Evolutionary conservation across 2,888 invertebrate species (phyloP), one percentile per base, ranked within the genome.

Genomic region (Cordilura impudica): DNA sequence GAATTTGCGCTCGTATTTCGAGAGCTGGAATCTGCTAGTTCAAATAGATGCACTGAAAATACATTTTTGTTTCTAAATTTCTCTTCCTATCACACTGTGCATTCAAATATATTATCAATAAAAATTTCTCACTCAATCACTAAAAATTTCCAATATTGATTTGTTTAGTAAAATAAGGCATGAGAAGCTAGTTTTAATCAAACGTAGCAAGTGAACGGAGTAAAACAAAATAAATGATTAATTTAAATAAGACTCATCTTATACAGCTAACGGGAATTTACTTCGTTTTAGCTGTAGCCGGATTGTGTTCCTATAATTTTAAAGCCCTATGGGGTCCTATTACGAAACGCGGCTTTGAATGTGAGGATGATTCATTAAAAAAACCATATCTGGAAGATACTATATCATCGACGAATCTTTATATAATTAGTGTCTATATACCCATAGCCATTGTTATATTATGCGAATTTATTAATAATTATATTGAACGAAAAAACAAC

Each of bases 321-420:
- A 45, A 65, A 35, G 23, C 31, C 1, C 1, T 74, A 2, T 60
- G 65, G 29, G 39, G 65, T 1, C 45, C 73, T 0, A 45, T 82
- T 4, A 83, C 82, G 1, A 77, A 81, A 7, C 83, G 86, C 0
- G 83, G 87, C 0, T 87, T 86, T 74, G 84, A 83, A 39, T 86
- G 86, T 21, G 65, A 81, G 29, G 86, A 86, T 51, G 82, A 83
- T 10, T 53, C 82, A 4, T 49, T 86, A 10, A 83, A 81, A 80
- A 83, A 85, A 58, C 86, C 86, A 0, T 87, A 85, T 54, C 78
- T 66, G 2, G 65, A 81, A 26, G 77, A 83, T 63, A 86, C 86
- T 0, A 79, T 86, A 2, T 51, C 82, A 0, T 1, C 77, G 16
- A 0, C n/a, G 1, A 49, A 81, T 70, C 78, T 84, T 0, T 69